Evolutionary conservation across 2,888 invertebrate species (phyloP).

Genomic region (Zootermopsis nevadensis): DNA sequence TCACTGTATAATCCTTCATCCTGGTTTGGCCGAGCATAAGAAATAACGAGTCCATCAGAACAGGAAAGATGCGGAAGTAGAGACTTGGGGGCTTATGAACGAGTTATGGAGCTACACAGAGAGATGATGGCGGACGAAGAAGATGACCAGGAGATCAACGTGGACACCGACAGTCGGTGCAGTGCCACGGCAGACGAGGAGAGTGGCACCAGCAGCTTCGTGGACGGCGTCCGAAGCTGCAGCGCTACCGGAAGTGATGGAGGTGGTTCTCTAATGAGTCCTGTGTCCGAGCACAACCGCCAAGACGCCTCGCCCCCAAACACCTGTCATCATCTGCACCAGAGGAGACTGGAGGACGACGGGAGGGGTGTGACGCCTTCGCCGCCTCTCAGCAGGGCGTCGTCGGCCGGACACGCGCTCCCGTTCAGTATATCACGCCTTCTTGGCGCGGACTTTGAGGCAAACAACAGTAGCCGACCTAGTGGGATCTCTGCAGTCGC

Average conservation of each 20-base stretch:
- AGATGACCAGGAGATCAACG: slow-evolving; percentile 73
- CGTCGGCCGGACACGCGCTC: slow-evolving; percentile 61
- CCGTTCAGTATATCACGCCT: slow-evolving; percentile 87
- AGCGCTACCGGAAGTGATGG: slow-evolving; percentile 20
- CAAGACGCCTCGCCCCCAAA: slow-evolving; percentile 36
- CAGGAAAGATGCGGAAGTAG: no score
- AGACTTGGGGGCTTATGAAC: background rate
- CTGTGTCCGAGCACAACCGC: background rate
- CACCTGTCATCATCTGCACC: slow-evolving; percentile 34
- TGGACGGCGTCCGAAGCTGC: slow-evolving; percentile 47
- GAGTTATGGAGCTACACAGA: slow-evolving; percentile 17
- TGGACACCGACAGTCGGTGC: slow-evolving; percentile 74
- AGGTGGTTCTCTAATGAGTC: background rate
- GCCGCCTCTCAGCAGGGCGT: slow-evolving; percentile 46
- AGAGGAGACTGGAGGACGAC: slow-evolving; percentile 63
- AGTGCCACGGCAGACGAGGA: slow-evolving; percentile 67
- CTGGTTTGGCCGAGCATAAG: no score
- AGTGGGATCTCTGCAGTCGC: slow-evolving; percentile 49
- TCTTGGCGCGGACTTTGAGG: slow-evolving; percentile 80
- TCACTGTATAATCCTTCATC: no score
- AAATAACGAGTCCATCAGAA: no score
- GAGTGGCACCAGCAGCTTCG: slow-evolving; percentile 38
- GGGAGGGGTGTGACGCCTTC: slow-evolving; percentile 54
- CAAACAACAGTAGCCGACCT: slow-evolving; percentile 64
- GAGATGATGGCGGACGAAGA: slow-evolving; percentile 49